Conservation (phyloP, 2,888 invertebrate genomes). For the Polydrusus pterygomalis region DNA sequence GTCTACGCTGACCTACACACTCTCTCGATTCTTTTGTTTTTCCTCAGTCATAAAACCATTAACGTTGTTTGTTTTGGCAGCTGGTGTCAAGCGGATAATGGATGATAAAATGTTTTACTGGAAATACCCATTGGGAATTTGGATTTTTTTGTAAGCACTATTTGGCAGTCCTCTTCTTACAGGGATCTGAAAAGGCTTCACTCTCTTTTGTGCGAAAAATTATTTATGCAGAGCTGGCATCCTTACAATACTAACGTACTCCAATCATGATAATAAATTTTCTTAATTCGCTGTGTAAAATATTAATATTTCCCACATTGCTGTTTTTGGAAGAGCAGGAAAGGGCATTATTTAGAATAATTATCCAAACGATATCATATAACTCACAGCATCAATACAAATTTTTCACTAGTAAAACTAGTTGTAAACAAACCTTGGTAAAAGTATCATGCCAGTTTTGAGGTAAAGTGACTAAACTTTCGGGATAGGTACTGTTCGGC, state of each 20-base stretch:
- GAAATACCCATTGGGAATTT: constrained; percentile 27
- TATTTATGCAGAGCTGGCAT: constrained; percentile 5
- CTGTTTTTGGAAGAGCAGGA: no score
- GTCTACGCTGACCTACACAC: constrained; percentile 34
- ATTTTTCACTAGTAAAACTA: no score
- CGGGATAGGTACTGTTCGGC: no score
- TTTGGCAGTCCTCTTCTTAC: constrained; percentile 11
- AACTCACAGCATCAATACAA: no score
- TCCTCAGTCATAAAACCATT: constrained; percentile 31
- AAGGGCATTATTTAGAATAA: no score
- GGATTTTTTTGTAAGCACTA: constrained; percentile 14
- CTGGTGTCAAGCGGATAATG: constrained; percentile 19
- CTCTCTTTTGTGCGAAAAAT: constrained; percentile 4
- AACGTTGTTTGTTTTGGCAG: constrained; percentile 34
- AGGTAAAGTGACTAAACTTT: no score
- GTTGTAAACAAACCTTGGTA: no score
- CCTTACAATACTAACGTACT: neutral
- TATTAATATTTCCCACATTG: no score
- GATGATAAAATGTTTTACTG: constrained; percentile 32
- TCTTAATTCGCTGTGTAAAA: no score
- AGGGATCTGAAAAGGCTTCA: constrained; percentile 3
- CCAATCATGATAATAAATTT: neutral
- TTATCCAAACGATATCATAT: no score
- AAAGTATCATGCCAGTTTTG: no score
- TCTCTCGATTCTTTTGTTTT: constrained; percentile 20